phyloP scores from a whole-genome alignment of 2,113 vertebrate species.

The Toxotes chatareus region DNA sequence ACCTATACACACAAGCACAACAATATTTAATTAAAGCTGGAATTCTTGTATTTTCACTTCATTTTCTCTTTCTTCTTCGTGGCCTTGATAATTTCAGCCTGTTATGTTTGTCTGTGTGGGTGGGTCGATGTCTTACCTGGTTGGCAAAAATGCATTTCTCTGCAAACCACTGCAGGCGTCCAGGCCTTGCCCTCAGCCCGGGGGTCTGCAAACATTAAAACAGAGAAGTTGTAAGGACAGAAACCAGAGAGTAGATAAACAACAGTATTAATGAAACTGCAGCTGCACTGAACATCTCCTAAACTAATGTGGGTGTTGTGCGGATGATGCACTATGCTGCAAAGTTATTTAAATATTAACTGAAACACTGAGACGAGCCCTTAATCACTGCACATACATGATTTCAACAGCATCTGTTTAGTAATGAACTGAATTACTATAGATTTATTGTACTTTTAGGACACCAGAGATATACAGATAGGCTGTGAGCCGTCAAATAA shows the following conservation, averaged over 20 bases:
- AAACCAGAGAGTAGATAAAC: background rate
- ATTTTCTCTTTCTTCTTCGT: background rate
- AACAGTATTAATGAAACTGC: background rate
- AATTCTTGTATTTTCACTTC: background rate
- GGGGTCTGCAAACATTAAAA: constrained; percentile 86
- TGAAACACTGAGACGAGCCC: no score
- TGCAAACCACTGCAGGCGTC: constrained; percentile 90
- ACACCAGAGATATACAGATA: constrained; percentile 42
- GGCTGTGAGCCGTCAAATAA: constrained; percentile 55
- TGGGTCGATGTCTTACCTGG: constrained; percentile 79
- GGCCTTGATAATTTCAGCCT: background rate
- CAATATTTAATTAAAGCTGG: background rate
- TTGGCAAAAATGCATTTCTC: constrained; percentile 87
- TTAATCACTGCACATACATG: no score
- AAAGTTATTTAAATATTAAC: background rate
- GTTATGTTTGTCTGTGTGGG: background rate
- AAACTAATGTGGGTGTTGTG: no score
- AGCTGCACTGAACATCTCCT: background rate
- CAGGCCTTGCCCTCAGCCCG: constrained; percentile 89
- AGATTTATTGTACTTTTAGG: constrained; percentile 44
- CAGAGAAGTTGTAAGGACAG: background rate
- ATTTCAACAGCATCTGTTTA: no score
- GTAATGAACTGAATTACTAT: no score
- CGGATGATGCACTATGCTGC: background rate
- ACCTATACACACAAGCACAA: constrained; percentile 80